Evolutionary conservation across 2,888 invertebrate genomes (phyloP), one percentile per base, ranked within the genome.

Genomic region (Nebria brevicollis): DNA sequence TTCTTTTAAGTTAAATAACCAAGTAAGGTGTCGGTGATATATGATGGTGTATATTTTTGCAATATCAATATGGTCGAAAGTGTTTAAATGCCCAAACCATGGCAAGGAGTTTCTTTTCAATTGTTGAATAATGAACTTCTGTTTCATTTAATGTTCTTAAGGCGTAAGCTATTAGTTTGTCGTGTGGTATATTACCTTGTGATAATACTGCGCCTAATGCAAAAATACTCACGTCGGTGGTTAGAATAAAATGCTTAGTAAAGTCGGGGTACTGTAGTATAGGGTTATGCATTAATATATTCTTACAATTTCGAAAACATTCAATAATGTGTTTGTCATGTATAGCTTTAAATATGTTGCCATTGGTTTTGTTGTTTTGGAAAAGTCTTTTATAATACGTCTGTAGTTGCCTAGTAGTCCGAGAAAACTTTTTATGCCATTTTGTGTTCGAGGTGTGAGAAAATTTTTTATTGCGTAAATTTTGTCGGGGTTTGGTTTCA

Each of bases 341-440:
- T 10, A 75, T 70, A 76, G 84, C 70, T 84, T 84, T 72, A 84
- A 74, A 72, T 83, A 83, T 76, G 73, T 72, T 6, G 85, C 85
- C n/a, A n/a, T n/a, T n/a, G n/a, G n/a, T n/a, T 87, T 86, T 2
- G 86, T 85, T 1, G 86, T 82, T 82, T 84, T 83, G 13, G 84
- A 82, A 77, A 86, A 84, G 64, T 85, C 77, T 54, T 77, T 66
- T 10, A 85, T 86, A 72, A 88, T n/a, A 34, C 86, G 83, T 5
- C 87, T 84, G 54, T 87, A 88, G 76, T 86, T 86, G n/a, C 85
- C 84, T 2, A 84, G 75, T n/a, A 86, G 82, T 41, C 86, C 86
- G 81, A 87, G 78, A 74, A 86, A 87, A 66, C 84, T 83, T 84
- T 87, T 87, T 0, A 86, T 86, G 68, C 87, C 85, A 83, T 85